phyloP scores from a whole-genome alignment of 2,113 vertebrate genomes.

The Myotis lucifugus region DNA sequence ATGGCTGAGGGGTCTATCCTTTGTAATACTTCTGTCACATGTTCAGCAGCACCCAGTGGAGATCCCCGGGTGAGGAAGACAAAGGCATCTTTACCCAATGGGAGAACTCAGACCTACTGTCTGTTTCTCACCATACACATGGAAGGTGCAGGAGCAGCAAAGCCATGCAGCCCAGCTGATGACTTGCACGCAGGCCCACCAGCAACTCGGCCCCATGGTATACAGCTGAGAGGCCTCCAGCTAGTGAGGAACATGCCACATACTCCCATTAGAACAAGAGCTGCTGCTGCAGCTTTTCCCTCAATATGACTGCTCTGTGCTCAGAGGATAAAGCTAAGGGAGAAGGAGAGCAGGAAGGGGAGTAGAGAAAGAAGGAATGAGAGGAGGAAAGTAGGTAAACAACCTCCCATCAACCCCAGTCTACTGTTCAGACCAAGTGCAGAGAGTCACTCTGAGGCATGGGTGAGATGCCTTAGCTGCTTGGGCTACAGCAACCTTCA shows the following conservation, averaged over 20 bases:
- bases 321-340: background rate
- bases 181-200: background rate
- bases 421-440: background rate
- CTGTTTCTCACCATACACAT: background rate
- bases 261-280: background rate
- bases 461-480: background rate
- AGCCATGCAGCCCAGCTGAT: background rate
- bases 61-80: background rate
- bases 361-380: background rate
- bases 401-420: background rate
- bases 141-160: background rate
- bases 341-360: background rate
- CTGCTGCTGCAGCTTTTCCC: background rate
- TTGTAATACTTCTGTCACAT: background rate
- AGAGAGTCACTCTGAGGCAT: background rate
- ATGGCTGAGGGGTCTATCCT: background rate
- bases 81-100: background rate
- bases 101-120: background rate
- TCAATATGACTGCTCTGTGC: background rate
- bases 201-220: background rate
- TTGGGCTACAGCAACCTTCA: background rate
- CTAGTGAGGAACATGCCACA: accelerated
- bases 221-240: background rate
- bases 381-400: background rate
- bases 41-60: background rate